These are phyloP conservation scores for Stenodera caucasica DNA, from an alignment of 2,888 invertebrate species.

Conservation along the genomic window DNA sequence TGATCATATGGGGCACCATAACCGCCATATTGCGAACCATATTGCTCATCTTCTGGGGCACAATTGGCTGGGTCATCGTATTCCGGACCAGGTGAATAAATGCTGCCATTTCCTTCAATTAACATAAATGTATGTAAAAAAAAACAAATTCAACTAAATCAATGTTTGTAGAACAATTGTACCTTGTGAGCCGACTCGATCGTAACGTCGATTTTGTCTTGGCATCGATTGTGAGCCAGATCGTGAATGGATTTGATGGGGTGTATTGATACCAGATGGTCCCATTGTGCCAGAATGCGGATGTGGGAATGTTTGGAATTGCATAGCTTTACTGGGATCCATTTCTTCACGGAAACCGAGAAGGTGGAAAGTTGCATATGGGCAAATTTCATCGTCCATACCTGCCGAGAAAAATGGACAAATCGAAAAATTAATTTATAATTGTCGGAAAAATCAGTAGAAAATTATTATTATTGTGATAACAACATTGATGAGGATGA, in stretches of 20 bases:
- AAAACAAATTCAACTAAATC: neutral
- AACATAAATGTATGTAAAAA: slow-evolving; percentile 4
- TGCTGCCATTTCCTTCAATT: slow-evolving; percentile 72
- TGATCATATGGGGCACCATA: slow-evolving; percentile 88
- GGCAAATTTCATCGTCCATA: slow-evolving; percentile 96
- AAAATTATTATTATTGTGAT: neutral
- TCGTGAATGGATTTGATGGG: slow-evolving; percentile 76
- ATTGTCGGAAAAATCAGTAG: neutral
- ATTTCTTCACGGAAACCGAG: slow-evolving; percentile 94
- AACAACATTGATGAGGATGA: neutral
- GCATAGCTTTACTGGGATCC: slow-evolving; percentile 88
- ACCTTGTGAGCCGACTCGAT: slow-evolving; percentile 56
- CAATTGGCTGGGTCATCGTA: slow-evolving; percentile 94
- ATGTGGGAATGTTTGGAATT: slow-evolving; percentile 87
- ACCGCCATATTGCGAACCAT: slow-evolving; percentile 79
- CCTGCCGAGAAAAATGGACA: slow-evolving; percentile 62
- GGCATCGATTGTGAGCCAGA: slow-evolving; percentile 91
- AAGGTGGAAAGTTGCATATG: slow-evolving; percentile 95
- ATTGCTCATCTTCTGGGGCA: slow-evolving; percentile 88
- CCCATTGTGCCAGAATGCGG: slow-evolving; percentile 83
- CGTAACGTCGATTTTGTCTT: slow-evolving; percentile 54
- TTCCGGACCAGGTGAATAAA: slow-evolving; percentile 82
- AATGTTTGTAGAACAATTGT: neutral
- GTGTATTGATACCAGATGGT: slow-evolving; percentile 69
- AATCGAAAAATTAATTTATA: neutral